phyloP scores from a whole-genome alignment of 2,113 vertebrate genomes.

The Corythornis madagascariensis region DNA sequence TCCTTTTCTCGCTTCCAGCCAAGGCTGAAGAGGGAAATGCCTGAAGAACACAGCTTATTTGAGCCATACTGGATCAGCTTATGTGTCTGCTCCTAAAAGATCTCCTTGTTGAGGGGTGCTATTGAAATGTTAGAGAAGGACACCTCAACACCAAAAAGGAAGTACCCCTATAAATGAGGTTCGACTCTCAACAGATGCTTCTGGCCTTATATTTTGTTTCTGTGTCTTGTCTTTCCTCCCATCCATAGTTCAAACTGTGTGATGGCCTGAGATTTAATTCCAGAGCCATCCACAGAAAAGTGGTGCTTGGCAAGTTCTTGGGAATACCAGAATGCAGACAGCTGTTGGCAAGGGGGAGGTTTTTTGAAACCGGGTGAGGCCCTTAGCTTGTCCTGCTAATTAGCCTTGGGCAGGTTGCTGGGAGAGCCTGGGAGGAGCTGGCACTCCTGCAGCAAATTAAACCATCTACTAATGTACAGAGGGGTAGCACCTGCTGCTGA shows the following conservation, averaged over 20 bases:
- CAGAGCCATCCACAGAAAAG: background rate
- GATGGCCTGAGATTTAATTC: background rate
- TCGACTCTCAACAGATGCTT: background rate
- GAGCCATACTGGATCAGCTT: background rate
- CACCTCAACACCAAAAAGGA: background rate
- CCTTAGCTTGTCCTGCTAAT: too few relatives aligned
- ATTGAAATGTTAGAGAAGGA: background rate
- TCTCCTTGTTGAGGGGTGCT: background rate
- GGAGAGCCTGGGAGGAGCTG: too few relatives aligned
- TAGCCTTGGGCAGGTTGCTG: too few relatives aligned
- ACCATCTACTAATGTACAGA: too few relatives aligned
- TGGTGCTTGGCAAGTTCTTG: background rate
- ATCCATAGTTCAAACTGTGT: background rate
- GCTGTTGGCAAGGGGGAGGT: background rate
- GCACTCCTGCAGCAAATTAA: too few relatives aligned
- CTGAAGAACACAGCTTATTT: background rate
- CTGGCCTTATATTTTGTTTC: background rate
- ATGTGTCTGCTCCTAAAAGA: background rate
- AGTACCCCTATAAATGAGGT: conserved; percentile 13
- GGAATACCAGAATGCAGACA: background rate
- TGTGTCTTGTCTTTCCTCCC: background rate
- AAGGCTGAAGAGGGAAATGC: conserved; percentile 21
- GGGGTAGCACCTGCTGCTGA: too few relatives aligned
- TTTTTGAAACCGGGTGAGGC: background rate
- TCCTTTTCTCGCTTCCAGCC: background rate